phyloP scores from a whole-genome alignment of 2,113 vertebrate species.

The Tiliqua scincoides region DNA sequence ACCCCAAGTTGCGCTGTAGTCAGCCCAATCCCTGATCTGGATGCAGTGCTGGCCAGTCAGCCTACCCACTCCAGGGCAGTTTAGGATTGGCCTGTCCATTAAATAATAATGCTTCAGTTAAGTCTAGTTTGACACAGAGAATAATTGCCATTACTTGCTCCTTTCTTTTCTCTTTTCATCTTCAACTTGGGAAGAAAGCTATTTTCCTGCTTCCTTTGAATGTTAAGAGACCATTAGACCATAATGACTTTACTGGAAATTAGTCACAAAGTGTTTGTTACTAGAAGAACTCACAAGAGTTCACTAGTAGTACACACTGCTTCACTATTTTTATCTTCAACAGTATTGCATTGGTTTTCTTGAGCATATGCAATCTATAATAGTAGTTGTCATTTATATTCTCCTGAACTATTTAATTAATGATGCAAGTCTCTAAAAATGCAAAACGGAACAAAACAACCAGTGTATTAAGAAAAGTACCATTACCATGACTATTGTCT shows the following conservation, averaged over 20 bases:
- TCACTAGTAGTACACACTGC: background rate
- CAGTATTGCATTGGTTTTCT: too few relatives aligned
- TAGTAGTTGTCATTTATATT: background rate
- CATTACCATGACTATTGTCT: background rate
- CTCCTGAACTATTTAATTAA: background rate
- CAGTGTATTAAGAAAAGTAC: background rate
- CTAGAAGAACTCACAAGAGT: constrained; percentile 51
- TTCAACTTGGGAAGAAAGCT: constrained; percentile 17
- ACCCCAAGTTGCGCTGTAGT: too few relatives aligned
- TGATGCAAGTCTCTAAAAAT: background rate
- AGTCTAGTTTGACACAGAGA: too few relatives aligned
- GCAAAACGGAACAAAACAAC: background rate
- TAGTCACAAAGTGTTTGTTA: constrained; percentile 43
- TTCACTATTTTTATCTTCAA: too few relatives aligned
- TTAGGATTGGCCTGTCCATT: too few relatives aligned
- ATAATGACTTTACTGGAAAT: too few relatives aligned
- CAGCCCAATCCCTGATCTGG: too few relatives aligned
- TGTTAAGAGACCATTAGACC: constrained; percentile 29
- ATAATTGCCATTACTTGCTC: too few relatives aligned
- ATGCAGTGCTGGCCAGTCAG: too few relatives aligned
- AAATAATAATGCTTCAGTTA: too few relatives aligned
- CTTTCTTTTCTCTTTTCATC: constrained; percentile 11
- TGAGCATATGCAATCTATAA: background rate
- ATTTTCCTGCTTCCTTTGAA: constrained; percentile 52
- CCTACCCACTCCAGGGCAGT: too few relatives aligned